phyloP scores from a whole-genome alignment of 2,888 invertebrate species.

The Chrysodeixis includens region DNA sequence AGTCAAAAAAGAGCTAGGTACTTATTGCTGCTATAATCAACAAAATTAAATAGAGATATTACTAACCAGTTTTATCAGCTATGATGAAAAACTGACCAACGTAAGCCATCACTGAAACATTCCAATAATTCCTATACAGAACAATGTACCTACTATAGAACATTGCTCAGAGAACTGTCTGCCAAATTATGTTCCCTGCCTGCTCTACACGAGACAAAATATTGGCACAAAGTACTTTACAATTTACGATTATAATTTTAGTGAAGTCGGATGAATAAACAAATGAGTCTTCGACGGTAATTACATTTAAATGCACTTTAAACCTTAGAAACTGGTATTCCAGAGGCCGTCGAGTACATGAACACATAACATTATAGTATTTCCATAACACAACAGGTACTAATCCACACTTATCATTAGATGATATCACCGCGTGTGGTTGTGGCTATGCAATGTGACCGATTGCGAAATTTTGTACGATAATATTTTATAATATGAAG shows the following conservation, averaged over 20 bases:
- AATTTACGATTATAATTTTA: not conserved
- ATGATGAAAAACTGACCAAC: no score
- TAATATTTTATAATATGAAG: not conserved
- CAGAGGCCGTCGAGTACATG: slow-evolving; percentile 13
- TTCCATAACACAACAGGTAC: slow-evolving; percentile 27
- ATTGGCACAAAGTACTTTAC: no score
- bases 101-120: no score
- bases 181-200: no score
- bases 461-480: not conserved
- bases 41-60: no score
- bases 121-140: no score
- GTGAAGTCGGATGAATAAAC: not conserved
- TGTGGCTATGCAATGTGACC: slow-evolving; percentile 25
- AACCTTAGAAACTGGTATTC: slow-evolving; percentile 22
- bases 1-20: no score
- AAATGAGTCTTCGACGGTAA: not conserved
- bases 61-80: no score
- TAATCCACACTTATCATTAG: slow-evolving; percentile 35
- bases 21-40: no score
- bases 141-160: no score
- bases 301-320: slow-evolving; percentile 12
- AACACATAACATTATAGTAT: slow-evolving; percentile 9
- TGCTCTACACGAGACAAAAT: no score
- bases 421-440: slow-evolving; percentile 46
- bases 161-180: no score